Base-by-base conservation (phyloP, 2,888 invertebrate genomes). In the Scaptomyza cyrtandrae region DNA sequence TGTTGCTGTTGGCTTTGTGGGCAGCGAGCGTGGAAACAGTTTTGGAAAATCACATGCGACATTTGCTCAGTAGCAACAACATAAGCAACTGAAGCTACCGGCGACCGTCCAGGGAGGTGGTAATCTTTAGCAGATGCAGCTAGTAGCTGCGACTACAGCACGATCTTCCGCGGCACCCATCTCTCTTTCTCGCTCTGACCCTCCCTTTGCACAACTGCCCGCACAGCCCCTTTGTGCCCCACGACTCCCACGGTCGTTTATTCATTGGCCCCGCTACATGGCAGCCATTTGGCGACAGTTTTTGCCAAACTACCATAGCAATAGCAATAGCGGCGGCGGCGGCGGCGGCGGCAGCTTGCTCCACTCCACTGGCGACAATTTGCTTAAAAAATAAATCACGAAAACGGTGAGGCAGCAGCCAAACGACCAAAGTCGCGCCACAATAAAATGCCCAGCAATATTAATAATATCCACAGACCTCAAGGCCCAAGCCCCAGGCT, bases 1-100 rank as follows among this genome's bases (percentile, higher is more conserved):
- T 56, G 33, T 50, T 70, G 48, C 33, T 69, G 52, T 76, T 45
- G 59, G 72, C 75, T 90, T 91, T 90, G 91, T 91, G 92, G 91
- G 90, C 92, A 91, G 90, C 86, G 70, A 91, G 90, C 91, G 91
- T 91, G 91, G 91, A 91, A 91, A 91, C 91, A 91, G 91, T 91
- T 91, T 41, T 82, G 85, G 88, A 86, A 91, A 91, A 90, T 90
- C 90, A 89, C 90, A 89, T 88, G 90, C 91, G 85, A 90, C 90
- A 90, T 89, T 90, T 90, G 79, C 87, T 89, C 89, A 85, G 71
- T 59, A 53, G 43, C 55, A 55, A 41, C 33, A 54, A 39, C 27
- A 52, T 35, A 19, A 54, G 45, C 43, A 48, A 45, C 58, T 56
- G 48, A 16, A 48, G 39, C 49, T 43, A 48, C 13, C 45, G 44